These are phyloP conservation scores for Macrophya annulata DNA, from an alignment of 2,888 invertebrate genomes.

Conservation along the genomic window DNA sequence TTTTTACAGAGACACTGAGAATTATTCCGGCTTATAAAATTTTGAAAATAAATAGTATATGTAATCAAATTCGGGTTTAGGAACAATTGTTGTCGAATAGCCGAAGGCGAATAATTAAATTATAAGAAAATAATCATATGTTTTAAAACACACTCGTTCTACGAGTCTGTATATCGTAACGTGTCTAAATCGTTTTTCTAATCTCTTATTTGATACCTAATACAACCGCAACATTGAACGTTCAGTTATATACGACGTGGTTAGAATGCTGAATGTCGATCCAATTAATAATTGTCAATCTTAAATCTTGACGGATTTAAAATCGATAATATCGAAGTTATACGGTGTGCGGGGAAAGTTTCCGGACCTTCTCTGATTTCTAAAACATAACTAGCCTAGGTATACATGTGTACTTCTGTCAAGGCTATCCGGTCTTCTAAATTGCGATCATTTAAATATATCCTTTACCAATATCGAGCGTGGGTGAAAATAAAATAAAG, in stretches of 20 bases:
- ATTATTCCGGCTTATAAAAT: background rate
- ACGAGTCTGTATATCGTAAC: background rate
- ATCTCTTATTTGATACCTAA: constrained; percentile 14
- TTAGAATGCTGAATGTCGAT: constrained; percentile 38
- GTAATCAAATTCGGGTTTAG: background rate
- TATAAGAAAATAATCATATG: background rate
- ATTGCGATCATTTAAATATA: background rate
- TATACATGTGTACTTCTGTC: background rate
- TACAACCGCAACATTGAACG: constrained; percentile 4
- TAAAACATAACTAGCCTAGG: background rate
- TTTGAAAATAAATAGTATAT: background rate
- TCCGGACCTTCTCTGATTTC: constrained; percentile 2
- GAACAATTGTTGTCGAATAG: background rate
- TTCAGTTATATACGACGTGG: background rate
- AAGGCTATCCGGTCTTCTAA: background rate
- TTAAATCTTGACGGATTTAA: constrained; percentile 52
- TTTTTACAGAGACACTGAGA: background rate
- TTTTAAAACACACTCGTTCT: background rate
- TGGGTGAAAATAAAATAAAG: background rate
- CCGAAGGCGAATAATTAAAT: background rate
- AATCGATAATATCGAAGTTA: constrained; percentile 49
- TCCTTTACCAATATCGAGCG: background rate
- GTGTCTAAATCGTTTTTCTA: constrained; percentile 29
- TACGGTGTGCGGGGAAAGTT: background rate
- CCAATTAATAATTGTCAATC: constrained; percentile 54